Base-by-base conservation (phyloP, 2,888 invertebrate genomes). In the Mythimna ferrago region DNA sequence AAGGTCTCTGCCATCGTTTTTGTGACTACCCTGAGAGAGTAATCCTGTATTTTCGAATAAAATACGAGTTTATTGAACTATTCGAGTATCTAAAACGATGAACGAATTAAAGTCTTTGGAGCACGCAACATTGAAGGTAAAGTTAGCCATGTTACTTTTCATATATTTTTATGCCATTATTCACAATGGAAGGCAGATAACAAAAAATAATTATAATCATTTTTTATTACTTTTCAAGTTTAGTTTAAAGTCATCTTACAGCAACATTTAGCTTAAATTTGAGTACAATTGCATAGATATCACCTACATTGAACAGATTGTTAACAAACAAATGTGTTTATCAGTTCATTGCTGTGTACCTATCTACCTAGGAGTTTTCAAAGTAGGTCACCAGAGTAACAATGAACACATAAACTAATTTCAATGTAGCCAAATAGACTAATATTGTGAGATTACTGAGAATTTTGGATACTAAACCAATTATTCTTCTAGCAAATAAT, bases 31-130 rank as follows among this genome's bases (percentile, higher is more conserved):
- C 19, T 51, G 32, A 57, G 16, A 73, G 38, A 69, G 19, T 70
- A 56, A 58, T 61, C 51, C 54, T 62, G 60, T 72, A 57, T 57
- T 71, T 48, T 41, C 56, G 38, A 67, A 80, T 72, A 71, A 85
- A 84, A 78, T 75, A 77, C 56, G 73, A 78, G 71, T 62, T 66
- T 62, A 76, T 76, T 48, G 41, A 81, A 61, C 32, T 70, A 70
- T 72, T 79, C 70, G 21, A 80, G 83, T 61, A 69, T 71, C 78
- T 61, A 69, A 72, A 78, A 95, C 90, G 89, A 99, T 99, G 99
- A 98, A 98, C 92, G 99, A 99, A 96, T 97, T 99, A 80, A 99
- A 98, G 94, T 98, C 99, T 83, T 96, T 99, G 92, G 99, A 99
- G 94, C 99, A 99, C 96, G 98, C 99, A 67, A 99, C 99, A 41